phyloP scores from a whole-genome alignment of 2,113 vertebrate species.

The Cyrtonyx montezumae region DNA sequence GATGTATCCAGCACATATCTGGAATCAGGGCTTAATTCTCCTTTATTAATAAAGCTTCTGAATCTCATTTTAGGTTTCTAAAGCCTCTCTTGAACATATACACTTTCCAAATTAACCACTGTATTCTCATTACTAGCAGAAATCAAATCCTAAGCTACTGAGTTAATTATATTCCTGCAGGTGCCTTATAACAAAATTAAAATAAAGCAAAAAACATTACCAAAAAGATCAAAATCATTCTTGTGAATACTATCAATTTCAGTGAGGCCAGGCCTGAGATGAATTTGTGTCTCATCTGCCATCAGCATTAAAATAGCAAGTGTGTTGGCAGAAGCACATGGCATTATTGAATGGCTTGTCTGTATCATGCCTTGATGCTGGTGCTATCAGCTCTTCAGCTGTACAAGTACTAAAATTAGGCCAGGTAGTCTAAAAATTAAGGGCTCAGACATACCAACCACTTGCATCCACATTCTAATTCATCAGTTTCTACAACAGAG shows the following conservation, averaged over 20 bases:
- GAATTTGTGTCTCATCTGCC: constrained; percentile 20
- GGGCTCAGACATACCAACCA: constrained; percentile 2
- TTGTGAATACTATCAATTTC: not conserved
- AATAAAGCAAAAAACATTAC: not conserved
- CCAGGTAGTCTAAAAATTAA: constrained; percentile 31
- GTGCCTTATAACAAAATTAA: not conserved
- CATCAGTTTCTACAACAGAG: not conserved
- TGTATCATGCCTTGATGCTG: not conserved
- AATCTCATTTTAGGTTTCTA: not conserved
- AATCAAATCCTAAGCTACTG: not conserved
- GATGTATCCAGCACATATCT: not conserved
- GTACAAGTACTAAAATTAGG: constrained; percentile 34
- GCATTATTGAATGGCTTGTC: constrained; percentile 26
- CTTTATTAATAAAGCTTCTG: not conserved
- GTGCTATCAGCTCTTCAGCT: constrained; percentile 40
- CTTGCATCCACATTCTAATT: not conserved
- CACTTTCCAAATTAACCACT: not conserved
- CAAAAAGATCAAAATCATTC: not conserved
- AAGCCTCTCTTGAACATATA: not conserved
- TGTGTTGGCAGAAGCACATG: constrained; percentile 18
- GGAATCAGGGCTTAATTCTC: not conserved
- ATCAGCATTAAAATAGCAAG: constrained; percentile 50
- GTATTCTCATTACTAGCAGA: not conserved
- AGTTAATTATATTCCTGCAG: not conserved
- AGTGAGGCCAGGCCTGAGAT: not conserved